A percentile compares a stretch with the other conserved stretches of the same genome.
phyloP scores from a whole-genome alignment of 2,797 vertebrate genomes.

The Tapirus indicus region DNA sequence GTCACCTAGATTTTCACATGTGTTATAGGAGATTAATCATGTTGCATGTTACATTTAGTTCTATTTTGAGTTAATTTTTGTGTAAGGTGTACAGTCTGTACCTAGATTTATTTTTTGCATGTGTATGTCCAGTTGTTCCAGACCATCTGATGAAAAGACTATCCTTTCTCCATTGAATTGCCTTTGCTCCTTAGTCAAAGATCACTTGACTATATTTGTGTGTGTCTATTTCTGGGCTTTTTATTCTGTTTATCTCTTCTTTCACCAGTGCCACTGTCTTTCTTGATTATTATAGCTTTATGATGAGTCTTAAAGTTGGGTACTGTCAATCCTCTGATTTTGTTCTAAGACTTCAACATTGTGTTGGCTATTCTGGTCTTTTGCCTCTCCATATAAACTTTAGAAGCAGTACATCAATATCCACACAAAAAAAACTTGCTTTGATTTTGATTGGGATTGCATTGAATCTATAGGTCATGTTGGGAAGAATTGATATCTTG shows the following conservation, averaged over 20 bases:
- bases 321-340: background rate
- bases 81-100: background rate
- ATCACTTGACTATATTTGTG: background rate
- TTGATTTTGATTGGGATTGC: background rate
- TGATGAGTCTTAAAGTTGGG: background rate
- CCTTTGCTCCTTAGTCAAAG: background rate
- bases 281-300: background rate
- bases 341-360: background rate
- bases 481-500: background rate
- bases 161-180: background rate
- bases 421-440: background rate
- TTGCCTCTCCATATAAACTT: background rate
- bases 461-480: background rate
- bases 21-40: background rate
- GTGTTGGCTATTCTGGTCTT: background rate
- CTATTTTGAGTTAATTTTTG: background rate
- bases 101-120: background rate
- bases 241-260: background rate
- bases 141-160: background rate
- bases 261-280: background rate
- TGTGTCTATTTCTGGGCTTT: background rate
- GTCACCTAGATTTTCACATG: background rate
- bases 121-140: background rate
- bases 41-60: background rate
- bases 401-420: background rate